Evolutionary conservation across 2,797 vertebrate genomes (phyloP), one percentile per base, ranked within the genome.

Genomic region (Acanthurus tractus): DNA sequence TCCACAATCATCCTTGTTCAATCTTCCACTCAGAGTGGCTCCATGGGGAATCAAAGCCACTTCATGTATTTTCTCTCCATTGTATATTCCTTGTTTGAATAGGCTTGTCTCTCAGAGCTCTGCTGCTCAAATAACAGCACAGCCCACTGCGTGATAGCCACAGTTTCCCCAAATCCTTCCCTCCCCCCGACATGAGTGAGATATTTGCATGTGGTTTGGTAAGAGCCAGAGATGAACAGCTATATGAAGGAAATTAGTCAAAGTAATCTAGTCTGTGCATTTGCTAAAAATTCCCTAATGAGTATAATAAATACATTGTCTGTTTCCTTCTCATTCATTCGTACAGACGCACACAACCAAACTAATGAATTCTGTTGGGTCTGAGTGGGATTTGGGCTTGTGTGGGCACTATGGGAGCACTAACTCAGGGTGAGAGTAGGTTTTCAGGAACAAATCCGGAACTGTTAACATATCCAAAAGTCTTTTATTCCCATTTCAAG

Each of bases 51-150:
- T 79, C 76, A 59, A 56, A 86, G 56, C 71, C 66, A 76, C 74
- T 82, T 63, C 58, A 78, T 77, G 79, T 17, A 70, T 78, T 82
- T 76, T 56, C 69, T 71, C 66, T 74, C 75, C 11, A 23, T 62
- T 85, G 76, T 54, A 70, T 70, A 73, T 75, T 75, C 76, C 36
- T 48, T 76, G 85, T 86, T 85, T 86, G 81, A 80, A 86, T 13
- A 79, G 74, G 59, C 69, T 79, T 9, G 22, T 68, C 80, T 82
- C 8, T 10, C 63, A 2, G 70, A 83, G 78, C 63, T 63, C 61
- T 40, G 7, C 68, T 56, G 70, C 72, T 82, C 74, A 81, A 85
- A 85, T 25, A 88, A 15, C 74, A 70, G 66, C 81, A 57, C 5
- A 3, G 63, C 49, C 12, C 29, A 54, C 44, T 44, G 67, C 1